Evolutionary conservation across 2,888 invertebrate genomes (phyloP).

Genomic region (Lysandra bellargus): DNA sequence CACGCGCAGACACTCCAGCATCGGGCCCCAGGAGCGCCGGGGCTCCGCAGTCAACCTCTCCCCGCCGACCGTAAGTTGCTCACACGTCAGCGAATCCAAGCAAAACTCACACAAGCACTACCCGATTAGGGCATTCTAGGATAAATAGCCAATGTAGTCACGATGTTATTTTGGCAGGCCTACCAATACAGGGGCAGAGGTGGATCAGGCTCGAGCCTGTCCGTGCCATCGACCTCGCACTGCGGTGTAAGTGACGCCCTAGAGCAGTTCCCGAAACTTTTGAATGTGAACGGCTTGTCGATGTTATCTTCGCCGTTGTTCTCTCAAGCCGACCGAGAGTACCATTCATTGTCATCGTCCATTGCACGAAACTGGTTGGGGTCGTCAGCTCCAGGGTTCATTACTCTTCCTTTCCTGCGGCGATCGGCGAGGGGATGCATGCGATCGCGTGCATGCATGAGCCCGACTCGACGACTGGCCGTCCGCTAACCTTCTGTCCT

Average conservation of each 20-base stretch:
- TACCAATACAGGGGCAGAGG: slow-evolving; percentile 84
- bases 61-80: slow-evolving; percentile 90
- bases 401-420: slow-evolving; percentile 56
- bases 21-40: slow-evolving; percentile 93
- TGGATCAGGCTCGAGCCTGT: slow-evolving; percentile 90
- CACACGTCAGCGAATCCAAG: not conserved
- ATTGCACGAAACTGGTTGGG: slow-evolving; percentile 64
- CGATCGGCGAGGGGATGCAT: slow-evolving; percentile 60
- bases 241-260: slow-evolving; percentile 82
- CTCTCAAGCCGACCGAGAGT: slow-evolving; percentile 68
- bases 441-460: slow-evolving; percentile 54
- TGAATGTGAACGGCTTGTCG: slow-evolving; percentile 72
- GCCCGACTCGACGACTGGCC: slow-evolving; percentile 49
- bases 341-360: slow-evolving; percentile 62
- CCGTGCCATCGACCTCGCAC: slow-evolving; percentile 88
- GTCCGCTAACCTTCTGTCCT: slow-evolving; percentile 16
- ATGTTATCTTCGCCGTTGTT: slow-evolving; percentile 65
- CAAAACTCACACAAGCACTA: slow-evolving; percentile 26
- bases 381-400: slow-evolving; percentile 58
- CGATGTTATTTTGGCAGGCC: slow-evolving; percentile 77
- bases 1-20: slow-evolving; percentile 93
- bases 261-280: slow-evolving; percentile 60
- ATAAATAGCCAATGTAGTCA: slow-evolving; percentile 54
- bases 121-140: not conserved
- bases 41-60: slow-evolving; percentile 92